Evolutionary conservation across 2,113 vertebrate species (phyloP).

Genomic region (Lutjanus erythropterus): DNA sequence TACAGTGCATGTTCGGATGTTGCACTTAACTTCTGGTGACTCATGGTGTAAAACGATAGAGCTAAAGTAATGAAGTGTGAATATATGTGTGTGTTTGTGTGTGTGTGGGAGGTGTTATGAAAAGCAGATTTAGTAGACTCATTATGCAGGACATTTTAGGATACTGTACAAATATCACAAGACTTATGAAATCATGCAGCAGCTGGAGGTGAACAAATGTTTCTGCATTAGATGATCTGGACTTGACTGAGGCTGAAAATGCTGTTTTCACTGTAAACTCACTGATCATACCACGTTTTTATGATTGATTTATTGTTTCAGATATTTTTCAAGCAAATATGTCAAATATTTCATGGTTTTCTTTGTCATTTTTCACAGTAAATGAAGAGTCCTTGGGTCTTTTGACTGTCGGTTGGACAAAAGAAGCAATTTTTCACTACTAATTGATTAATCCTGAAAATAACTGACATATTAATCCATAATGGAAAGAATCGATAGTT

Average conservation of each 20-base stretch:
- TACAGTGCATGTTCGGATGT: neutral
- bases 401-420: too few species aligned
- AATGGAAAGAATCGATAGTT: too few species aligned
- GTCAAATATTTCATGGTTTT: too few species aligned
- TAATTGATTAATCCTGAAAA: too few species aligned
- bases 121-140: constrained; percentile 4
- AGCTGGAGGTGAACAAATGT: neutral
- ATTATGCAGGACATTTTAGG: neutral
- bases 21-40: constrained; percentile 52
- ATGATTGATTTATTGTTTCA: too few species aligned
- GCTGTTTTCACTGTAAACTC: neutral
- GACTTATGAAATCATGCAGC: neutral
- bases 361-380: too few species aligned
- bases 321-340: too few species aligned
- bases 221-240: too few species aligned
- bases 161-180: neutral
- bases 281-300: neutral
- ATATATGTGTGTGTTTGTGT: constrained; percentile 19
- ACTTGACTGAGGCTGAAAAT: too few species aligned
- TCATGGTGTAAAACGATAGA: constrained; percentile 26
- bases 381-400: too few species aligned
- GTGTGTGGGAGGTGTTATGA: constrained; percentile 3
- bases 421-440: too few species aligned
- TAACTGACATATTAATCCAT: too few species aligned
- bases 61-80: neutral